Evolutionary conservation across 1,140 invertebrate genomes (phyloP), one percentile per base, ranked within the genome.

Genomic region (Drosophila dunni): DNA sequence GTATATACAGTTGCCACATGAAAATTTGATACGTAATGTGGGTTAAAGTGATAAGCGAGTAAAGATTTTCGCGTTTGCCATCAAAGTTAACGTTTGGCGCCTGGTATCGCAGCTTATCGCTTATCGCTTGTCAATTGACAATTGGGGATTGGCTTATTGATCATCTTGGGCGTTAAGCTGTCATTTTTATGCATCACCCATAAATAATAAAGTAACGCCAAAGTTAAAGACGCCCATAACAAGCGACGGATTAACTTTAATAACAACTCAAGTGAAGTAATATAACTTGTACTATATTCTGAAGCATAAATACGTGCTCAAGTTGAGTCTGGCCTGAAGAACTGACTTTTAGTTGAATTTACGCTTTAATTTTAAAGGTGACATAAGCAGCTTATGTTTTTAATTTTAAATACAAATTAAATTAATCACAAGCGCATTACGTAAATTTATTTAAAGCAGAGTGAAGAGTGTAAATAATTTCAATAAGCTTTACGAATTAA

Each of bases 101-200:
- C 62, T 53, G 46, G 10, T 54, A 40, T 56, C 53, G 3, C 8
- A 9, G 50, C 50, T 34, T 53, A 53, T 38, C 29, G 50, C 61
- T 67, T 58, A 63, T 64, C 62, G 54, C 61, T 75, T 83, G 80
- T 79, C 79, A 79, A 82, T 81, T 69, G 79, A 33, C 42, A 53
- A 60, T 71, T 68, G 48, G 63, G 69, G 79, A 78, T 81, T 83
- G 81, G 64, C 80, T 82, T 82, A 82, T 82, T 82, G 80, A 82
- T 82, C 80, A 82, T 83, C 79, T 76, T 9, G 2, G n/a, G 42
- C 58, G 51, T 36, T 57, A 62, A 78, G 75, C 80, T 79, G 80
- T 83, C 76, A 79, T 42, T 79, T 82, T 79, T 60, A 79, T 70
- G 70, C 56, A 73, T n/a, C 44, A 51, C 46, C 61, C 80, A 66